Base-by-base conservation (phyloP, 1,140 invertebrate genomes). In the Leguminivora glycinivorella region DNA sequence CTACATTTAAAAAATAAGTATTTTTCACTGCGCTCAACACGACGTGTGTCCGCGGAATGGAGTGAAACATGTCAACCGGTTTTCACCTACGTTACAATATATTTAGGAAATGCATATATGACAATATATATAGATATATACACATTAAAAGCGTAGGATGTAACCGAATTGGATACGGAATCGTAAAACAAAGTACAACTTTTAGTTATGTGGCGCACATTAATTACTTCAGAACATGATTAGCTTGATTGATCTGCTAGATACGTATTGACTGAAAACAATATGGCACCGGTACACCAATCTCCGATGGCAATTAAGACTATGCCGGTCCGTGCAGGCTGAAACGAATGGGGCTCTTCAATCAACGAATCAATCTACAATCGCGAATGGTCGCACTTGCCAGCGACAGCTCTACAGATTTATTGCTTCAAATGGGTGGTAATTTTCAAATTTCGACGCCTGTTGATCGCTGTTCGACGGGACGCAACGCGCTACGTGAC, bases 331-430 rank as follows among this genome's bases (percentile, higher is more conserved):
- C 67, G 78, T 82, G 75, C 80, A 81, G 76, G 81, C 82, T 82
- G 80, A 83, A 88, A 89, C 87, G 85, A 89, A 91, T 89, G 83
- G 82, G 71, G 83, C 87, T 89, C 86, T 89, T 89, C 86, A 89
- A 89, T 89, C 87, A 91, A 88, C 87, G 85, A 91, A 91, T 89
- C 89, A 91, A 91, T 89, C 87, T 84, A 84, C 83, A 85, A 89
- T 89, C 83, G 87, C 82, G 83, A 83, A 84, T 78, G 82, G 80
- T 75, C 86, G 80, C 81, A 87, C 87, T 90, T 90, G 87, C 77
- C 72, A 77, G 79, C 83, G 89, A 91, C 89, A 91, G 85, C 78
- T 85, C 80, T 81, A 89, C 85, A 85, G 87, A 88, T 91, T 89
- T 91, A 89, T 89, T 82, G 83, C 85, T 80, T 72, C 75, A 78